Evolutionary conservation across 2,888 invertebrate genomes (phyloP), one percentile per base, ranked within the genome.

Genomic region (Meandrusa payeni): DNA sequence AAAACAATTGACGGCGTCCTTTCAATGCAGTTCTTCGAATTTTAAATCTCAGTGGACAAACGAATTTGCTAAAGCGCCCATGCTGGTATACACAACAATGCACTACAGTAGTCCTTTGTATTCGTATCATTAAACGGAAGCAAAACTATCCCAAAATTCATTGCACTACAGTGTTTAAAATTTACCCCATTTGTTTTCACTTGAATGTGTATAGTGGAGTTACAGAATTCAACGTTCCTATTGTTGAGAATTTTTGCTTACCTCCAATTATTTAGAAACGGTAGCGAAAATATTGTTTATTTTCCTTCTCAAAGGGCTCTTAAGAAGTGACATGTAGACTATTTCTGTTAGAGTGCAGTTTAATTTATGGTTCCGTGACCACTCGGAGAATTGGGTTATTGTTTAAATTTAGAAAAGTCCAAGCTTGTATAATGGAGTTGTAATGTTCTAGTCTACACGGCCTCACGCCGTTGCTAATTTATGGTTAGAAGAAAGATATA

Each of bases 201-300:
- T 58, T 62, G 57, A 63, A 48, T 59, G 57, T 70, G 70, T 68
- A 80, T 79, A 85, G 85, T 79, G 70, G 78, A 70, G 76, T 80
- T 80, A 77, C 64, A 64, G 59, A 62, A 61, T 59, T 63, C 56
- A 52, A 64, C 57, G 61, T 55, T 59, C 67, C 63, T 69, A n/a
- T 85, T 86, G 85, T 82, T 61, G 46, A 28, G 31, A 26, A 12
- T 78, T 76, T 71, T 74, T 79, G 77, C 61, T 69, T 72, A 73
- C 72, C 74, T 73, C 65, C 66, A 69, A 71, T 73, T 63, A 58
- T 51, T 63, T 54, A 48, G 57, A 61, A 70, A 75, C 78, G 69
- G 85, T 79, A 80, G 86, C 85, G n/a, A 73, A 86, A 85, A 87
- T 81, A 80, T 82, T 83, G 79, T 86, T 80, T 83, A 72, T 81